Percentiles rank a stretch among this genome's conserved stretches.
Conservation (phyloP, 2,888 invertebrate genomes). For the Parnassius apollo region DNA sequence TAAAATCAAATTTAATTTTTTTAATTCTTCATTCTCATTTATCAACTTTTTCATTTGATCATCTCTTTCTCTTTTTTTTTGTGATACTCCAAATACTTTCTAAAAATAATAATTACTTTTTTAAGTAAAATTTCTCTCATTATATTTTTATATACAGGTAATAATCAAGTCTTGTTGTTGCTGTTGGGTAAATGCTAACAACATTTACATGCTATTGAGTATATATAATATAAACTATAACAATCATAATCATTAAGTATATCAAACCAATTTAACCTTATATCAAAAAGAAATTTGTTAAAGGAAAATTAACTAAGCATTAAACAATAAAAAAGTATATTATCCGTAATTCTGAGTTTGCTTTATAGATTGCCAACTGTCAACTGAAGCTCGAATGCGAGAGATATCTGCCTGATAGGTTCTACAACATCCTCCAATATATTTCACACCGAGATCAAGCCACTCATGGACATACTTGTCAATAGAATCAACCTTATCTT, state of each 20-base stretch:
- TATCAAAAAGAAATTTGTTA: no score
- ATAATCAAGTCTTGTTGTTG: no score
- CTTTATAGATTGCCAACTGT: slow-evolving; percentile 39
- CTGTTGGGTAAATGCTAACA: no score
- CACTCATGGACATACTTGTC: slow-evolving; percentile 87
- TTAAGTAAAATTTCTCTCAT: background rate
- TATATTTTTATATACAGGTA: no score
- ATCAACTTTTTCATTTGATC: slow-evolving; percentile 50
- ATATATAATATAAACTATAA: no score
- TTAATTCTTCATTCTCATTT: slow-evolving; percentile 55
- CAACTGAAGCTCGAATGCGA: slow-evolving; percentile 71
- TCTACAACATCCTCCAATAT: slow-evolving; percentile 94
- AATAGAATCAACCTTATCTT: slow-evolving; percentile 83
- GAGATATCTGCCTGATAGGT: slow-evolving; percentile 89
- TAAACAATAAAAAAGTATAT: no score
- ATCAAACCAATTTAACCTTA: no score
- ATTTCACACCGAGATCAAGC: slow-evolving; percentile 88
- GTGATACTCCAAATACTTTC: slow-evolving; percentile 67
- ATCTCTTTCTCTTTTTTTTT: slow-evolving; percentile 54
- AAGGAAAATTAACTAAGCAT: no score
- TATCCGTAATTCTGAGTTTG: background rate
- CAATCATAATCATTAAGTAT: no score
- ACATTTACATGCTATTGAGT: no score
- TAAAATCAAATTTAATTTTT: slow-evolving; percentile 53
- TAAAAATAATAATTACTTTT: slow-evolving; percentile 42